These are phyloP conservation scores for Tamandua tetradactyla DNA, from an alignment of 2,797 vertebrate species.

Conservation along the genomic window DNA sequence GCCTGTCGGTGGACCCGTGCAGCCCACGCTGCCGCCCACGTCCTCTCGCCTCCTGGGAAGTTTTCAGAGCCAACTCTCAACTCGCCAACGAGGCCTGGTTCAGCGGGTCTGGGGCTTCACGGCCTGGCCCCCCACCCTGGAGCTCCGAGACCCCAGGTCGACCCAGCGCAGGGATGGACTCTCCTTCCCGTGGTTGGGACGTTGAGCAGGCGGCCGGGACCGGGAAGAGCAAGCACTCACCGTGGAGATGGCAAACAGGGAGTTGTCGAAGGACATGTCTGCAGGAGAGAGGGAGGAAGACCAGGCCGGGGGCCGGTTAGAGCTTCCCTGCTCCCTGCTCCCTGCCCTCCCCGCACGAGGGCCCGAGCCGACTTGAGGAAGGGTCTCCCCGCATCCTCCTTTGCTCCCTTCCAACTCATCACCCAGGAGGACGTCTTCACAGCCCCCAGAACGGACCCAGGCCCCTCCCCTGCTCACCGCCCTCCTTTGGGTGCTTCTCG, in stretches of 20 bases:
- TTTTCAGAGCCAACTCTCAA: not conserved
- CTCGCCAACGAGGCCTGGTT: not conserved
- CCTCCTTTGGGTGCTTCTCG: not conserved
- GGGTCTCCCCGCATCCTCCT: not conserved
- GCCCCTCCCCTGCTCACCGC: not conserved
- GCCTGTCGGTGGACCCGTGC: not conserved
- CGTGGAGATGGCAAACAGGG: conserved; percentile 34
- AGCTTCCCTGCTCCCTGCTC: not conserved
- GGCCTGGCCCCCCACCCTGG: not conserved
- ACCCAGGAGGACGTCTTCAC: not conserved
- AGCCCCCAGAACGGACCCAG: not conserved
- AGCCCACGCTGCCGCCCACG: not conserved
- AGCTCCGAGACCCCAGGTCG: not conserved
- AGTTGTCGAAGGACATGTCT: conserved; percentile 79
- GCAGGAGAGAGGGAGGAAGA: not conserved
- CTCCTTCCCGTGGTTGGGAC: not conserved
- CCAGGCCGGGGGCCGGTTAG: not conserved
- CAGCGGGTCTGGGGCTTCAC: not conserved
- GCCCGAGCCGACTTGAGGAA: not conserved
- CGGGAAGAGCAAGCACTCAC: conserved; percentile 68
- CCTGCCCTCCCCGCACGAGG: accelerated
- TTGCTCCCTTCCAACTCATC: not conserved
- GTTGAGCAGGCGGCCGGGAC: not conserved
- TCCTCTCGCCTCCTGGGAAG: not conserved
- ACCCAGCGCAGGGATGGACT: not conserved